Evolutionary conservation across 1,140 invertebrate species (phyloP).

Genomic region (Scylla paramamosain): DNA sequence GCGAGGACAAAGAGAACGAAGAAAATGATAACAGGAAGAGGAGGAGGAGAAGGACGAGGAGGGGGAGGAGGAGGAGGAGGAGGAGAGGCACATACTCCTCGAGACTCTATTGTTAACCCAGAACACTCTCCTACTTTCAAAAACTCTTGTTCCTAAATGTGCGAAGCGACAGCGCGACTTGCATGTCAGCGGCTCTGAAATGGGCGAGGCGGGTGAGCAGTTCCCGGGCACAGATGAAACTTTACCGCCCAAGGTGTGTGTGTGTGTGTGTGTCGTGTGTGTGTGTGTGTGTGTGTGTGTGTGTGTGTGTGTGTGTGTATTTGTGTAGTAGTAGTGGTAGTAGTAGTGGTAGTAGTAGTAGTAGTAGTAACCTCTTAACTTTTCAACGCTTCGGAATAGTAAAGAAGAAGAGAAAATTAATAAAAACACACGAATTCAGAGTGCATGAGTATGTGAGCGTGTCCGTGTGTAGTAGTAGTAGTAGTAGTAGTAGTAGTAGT

Average conservation of each 20-base stretch:
- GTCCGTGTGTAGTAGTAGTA: neutral
- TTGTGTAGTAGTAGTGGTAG: constrained; percentile 5
- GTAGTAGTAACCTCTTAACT: neutral
- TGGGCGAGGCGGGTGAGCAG: neutral
- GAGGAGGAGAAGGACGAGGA: neutral
- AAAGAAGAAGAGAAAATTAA: too few species aligned
- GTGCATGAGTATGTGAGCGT: too few species aligned
- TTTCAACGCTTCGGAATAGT: too few species aligned
- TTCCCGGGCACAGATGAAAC: neutral
- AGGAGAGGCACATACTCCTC: neutral
- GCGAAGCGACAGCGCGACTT: neutral
- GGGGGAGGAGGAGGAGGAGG: neutral
- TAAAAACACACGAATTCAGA: too few species aligned
- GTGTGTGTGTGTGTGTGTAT: neutral
- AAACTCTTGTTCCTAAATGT: neutral
- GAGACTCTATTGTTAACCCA: neutral
- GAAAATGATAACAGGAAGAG: neutral
- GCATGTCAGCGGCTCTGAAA: neutral
- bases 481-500: constrained; percentile 22
- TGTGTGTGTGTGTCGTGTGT: neutral
- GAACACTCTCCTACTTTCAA: neutral
- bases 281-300: neutral
- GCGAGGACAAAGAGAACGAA: neutral
- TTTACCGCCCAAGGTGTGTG: neutral
- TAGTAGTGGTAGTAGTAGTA: constrained; percentile 23